These are phyloP conservation scores for Lepidurus couesii DNA, from an alignment of 1,140 invertebrate species.

Conservation along the genomic window DNA sequence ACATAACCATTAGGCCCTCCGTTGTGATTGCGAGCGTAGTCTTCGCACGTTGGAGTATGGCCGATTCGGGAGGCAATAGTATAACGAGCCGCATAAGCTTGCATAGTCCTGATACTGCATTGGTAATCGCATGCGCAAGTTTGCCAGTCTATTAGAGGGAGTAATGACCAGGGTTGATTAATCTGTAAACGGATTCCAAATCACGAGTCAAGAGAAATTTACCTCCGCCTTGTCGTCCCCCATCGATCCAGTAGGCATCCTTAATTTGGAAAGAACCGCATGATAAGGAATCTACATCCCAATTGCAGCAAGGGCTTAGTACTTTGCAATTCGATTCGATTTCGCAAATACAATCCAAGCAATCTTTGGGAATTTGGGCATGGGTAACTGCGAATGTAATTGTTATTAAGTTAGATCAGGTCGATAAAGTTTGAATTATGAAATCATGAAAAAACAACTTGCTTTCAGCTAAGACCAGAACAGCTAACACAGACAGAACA, in stretches of 20 bases:
- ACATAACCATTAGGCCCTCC: background rate
- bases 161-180: background rate
- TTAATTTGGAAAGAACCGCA: background rate
- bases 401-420: background rate
- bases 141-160: constrained; percentile 21
- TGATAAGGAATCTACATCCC: background rate
- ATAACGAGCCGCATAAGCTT: constrained; percentile 17
- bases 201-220: background rate
- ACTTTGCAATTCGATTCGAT: background rate
- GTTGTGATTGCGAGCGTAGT: constrained; percentile 24
- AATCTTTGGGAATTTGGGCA: background rate
- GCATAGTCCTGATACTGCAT: constrained; percentile 9
- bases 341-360: background rate
- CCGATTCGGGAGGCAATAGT: background rate
- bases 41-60: constrained; percentile 24
- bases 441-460: background rate
- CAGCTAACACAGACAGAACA: background rate
- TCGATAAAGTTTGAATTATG: background rate
- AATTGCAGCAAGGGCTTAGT: background rate
- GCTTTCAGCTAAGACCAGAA: background rate
- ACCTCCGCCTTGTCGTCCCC: background rate
- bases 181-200: background rate
- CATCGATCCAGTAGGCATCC: background rate
- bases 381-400: background rate
- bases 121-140: background rate